Percentiles rank a stretch among this genome's conserved stretches.
phyloP scores from a whole-genome alignment of 2,888 invertebrate genomes.

The Nasonia oneida region DNA sequence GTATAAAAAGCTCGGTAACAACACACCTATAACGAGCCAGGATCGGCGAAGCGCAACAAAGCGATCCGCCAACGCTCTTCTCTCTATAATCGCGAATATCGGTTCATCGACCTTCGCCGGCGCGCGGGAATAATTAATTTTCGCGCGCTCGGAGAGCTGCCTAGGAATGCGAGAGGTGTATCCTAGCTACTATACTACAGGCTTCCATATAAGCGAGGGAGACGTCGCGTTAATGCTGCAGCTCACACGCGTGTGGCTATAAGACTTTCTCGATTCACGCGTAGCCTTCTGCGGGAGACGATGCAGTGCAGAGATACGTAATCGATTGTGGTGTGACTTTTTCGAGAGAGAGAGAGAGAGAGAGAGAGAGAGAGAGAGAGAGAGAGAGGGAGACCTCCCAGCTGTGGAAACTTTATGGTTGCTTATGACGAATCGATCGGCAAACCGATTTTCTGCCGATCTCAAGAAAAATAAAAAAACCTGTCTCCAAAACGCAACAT shows the following conservation, averaged over 20 bases:
- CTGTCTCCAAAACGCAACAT: too few relatives aligned
- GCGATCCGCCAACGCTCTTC: background rate
- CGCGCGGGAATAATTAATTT: constrained; percentile 46
- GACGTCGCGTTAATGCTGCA: background rate
- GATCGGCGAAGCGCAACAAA: background rate
- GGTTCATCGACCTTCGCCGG: constrained; percentile 51
- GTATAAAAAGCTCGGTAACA: background rate
- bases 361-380: too few relatives aligned
- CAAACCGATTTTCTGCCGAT: too few relatives aligned
- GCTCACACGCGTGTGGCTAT: background rate
- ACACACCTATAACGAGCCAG: background rate
- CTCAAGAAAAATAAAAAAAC: too few relatives aligned
- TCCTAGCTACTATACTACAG: background rate
- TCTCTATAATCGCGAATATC: background rate
- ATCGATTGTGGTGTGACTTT: background rate
- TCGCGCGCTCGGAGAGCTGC: constrained; percentile 7
- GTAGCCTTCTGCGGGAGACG: background rate
- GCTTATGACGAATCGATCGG: too few relatives aligned
- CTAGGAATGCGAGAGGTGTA: background rate
- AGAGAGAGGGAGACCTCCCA: too few relatives aligned
- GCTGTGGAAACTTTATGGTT: too few relatives aligned
- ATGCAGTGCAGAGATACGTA: background rate
- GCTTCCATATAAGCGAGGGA: background rate
- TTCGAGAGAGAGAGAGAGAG: background rate
- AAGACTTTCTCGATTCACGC: background rate